Base-by-base conservation (phyloP, 2,113 vertebrate species). In the Tenrec ecaudatus region DNA sequence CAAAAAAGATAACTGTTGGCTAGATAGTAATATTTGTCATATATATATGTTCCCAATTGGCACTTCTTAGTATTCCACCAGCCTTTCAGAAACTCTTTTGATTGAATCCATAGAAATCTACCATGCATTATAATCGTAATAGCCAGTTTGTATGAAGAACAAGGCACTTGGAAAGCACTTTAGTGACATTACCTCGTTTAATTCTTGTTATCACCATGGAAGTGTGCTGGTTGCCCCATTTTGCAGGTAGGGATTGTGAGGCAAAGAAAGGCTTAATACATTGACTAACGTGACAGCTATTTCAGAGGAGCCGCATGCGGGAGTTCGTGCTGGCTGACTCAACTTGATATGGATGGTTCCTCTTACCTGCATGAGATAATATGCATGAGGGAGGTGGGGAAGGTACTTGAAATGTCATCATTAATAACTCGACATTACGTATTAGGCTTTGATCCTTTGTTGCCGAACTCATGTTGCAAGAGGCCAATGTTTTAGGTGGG, bases 341-440 rank as follows among this genome's bases (percentile, higher is more conserved):
- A 36, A 68, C 73, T 57, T 40, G 6, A 11, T 57, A 57, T 9
- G 82, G 14, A 85, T 14, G 19, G 43, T 9, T 38, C 40, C 68
- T n/a, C 53, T 91, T 27, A 92, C 14, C 84, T 29, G 58, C 33
- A 23, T 57, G 82, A 68, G 10, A n/a, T 86, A 86, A 76, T 77
- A 76, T 12, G 47, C 47, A 53, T 88, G 66, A 92, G 33, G 22
- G 60, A 84, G 2, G 6, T 60, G 43, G 62, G 31, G 60, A 58
- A 92, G 53, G 66, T 27, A 76, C 33, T 47, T 84, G 77, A 95
- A 86, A 90, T 87, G 78, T 29, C 62, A 78, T 93, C 57, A 78
- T 93, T 86, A 91, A 89, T 91, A 81, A 95, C 87, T 96, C 91
- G 90, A 53, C 43, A 87, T 47, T 89, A 84, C 79, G 22, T 57